phyloP scores from a whole-genome alignment of 2,888 invertebrate genomes.

The Cryptocephalus primarius region DNA sequence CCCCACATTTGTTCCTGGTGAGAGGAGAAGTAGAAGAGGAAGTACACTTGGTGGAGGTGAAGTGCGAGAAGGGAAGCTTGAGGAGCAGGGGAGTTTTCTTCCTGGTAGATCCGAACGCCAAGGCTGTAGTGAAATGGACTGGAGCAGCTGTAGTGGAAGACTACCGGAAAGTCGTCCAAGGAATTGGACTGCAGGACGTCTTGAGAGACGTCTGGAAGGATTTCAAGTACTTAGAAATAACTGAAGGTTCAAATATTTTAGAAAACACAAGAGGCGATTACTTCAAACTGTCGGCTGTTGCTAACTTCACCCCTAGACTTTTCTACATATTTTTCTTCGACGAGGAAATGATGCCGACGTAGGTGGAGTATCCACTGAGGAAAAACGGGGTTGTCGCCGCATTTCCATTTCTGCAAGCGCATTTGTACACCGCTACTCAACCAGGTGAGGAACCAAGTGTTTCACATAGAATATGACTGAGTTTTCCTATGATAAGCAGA shows the following conservation, averaged over 20 bases:
- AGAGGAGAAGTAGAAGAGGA: conserved; percentile 18
- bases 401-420: conserved; percentile 22
- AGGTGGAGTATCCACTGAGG: conserved; percentile 18
- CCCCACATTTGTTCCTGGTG: conserved; percentile 15
- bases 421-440: conserved; percentile 18
- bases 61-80: conserved; percentile 13
- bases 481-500: too few relatives aligned
- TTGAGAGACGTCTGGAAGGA: conserved; percentile 11
- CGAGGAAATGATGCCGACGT: conserved; percentile 17
- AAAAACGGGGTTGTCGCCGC: conserved; percentile 10
- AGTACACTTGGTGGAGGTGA: conserved; percentile 21
- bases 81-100: conserved; percentile 19
- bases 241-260: conserved; percentile 6
- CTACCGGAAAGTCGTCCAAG: neutral
- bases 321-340: conserved; percentile 21
- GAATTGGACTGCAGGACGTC: conserved; percentile 5
- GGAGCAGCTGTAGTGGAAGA: conserved; percentile 8
- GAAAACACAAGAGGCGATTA: too few relatives aligned
- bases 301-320: conserved; percentile 15
- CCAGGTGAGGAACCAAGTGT: conserved; percentile 19
- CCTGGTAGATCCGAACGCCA: conserved; percentile 11
- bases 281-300: too few relatives aligned
- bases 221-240: conserved; percentile 11
- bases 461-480: too few relatives aligned
- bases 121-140: conserved; percentile 16